Conservation (phyloP, 2,888 invertebrate genomes). For the Ashinkailepas kermadecensis region DNA sequence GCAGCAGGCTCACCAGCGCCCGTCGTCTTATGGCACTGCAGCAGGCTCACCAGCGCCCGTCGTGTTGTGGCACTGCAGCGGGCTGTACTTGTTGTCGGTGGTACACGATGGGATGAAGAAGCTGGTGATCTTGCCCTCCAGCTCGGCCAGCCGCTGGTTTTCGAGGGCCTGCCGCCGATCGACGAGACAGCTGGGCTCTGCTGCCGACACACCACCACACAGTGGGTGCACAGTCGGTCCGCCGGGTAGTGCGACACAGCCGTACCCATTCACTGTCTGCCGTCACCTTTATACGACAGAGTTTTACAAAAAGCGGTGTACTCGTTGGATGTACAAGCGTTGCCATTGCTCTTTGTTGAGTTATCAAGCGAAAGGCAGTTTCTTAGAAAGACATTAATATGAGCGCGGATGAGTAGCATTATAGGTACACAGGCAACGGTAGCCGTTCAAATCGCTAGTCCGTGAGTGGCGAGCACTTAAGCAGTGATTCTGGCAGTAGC, state of each 20-base stretch:
- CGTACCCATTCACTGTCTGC: too few species aligned
- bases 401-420: neutral
- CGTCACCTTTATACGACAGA: too few species aligned
- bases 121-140: slow-evolving; percentile 9
- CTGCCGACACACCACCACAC: neutral
- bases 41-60: neutral
- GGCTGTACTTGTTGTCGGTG: slow-evolving; percentile 3
- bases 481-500: neutral
- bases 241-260: too few species aligned
- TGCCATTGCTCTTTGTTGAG: neutral
- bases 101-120: slow-evolving; percentile 11
- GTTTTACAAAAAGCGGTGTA: too few species aligned
- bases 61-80: neutral
- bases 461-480: neutral
- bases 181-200: neutral
- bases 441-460: too few species aligned
- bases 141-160: slow-evolving; percentile 9
- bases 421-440: neutral
- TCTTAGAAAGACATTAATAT: neutral
- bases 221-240: neutral
- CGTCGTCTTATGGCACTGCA: slow-evolving; percentile 3
- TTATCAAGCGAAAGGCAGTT: neutral
- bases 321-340: neutral
- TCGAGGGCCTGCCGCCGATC: slow-evolving; percentile 4
- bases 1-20: neutral